These are phyloP conservation scores for Xenopus borealis DNA, from an alignment of 2,113 vertebrate genomes.

Conservation along the genomic window DNA sequence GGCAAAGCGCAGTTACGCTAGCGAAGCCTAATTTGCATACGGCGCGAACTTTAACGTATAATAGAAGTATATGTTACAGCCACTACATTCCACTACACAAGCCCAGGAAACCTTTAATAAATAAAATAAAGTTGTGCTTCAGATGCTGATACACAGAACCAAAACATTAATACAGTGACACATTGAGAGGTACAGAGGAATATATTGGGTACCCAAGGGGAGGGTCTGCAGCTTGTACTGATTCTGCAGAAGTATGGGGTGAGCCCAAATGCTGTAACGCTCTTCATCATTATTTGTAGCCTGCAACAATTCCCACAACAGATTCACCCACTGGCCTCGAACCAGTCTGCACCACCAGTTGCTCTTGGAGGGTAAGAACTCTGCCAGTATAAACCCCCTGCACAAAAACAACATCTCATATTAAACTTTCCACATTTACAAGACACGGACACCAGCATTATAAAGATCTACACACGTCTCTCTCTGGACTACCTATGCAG, in stretches of 20 bases:
- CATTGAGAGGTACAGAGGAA: slow-evolving; percentile 81
- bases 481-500: too few relatives aligned
- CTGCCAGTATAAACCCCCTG: slow-evolving; percentile 91
- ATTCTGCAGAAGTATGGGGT: slow-evolving; percentile 87
- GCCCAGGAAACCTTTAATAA: too few relatives aligned
- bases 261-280: slow-evolving; percentile 95
- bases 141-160: not conserved
- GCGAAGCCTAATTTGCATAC: too few relatives aligned
- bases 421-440: not conserved
- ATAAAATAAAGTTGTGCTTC: not conserved
- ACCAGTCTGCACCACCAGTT: slow-evolving; percentile 87
- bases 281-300: slow-evolving; percentile 96
- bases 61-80: too few relatives aligned
- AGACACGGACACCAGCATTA: too few relatives aligned
- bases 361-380: slow-evolving; percentile 88
- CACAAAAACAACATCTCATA: slow-evolving; percentile 22
- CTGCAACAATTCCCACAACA: slow-evolving; percentile 97
- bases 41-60: too few relatives aligned
- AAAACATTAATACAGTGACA: slow-evolving; percentile 75
- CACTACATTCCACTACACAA: too few relatives aligned
- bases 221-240: slow-evolving; percentile 88
- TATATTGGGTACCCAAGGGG: slow-evolving; percentile 93
- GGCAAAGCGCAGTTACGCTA: too few relatives aligned
- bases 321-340: slow-evolving; percentile 93
- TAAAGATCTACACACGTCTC: too few relatives aligned